Evolutionary conservation across 2,888 invertebrate genomes (phyloP), one percentile per base, ranked within the genome.

Genomic region (Sicus ferrugineus): DNA sequence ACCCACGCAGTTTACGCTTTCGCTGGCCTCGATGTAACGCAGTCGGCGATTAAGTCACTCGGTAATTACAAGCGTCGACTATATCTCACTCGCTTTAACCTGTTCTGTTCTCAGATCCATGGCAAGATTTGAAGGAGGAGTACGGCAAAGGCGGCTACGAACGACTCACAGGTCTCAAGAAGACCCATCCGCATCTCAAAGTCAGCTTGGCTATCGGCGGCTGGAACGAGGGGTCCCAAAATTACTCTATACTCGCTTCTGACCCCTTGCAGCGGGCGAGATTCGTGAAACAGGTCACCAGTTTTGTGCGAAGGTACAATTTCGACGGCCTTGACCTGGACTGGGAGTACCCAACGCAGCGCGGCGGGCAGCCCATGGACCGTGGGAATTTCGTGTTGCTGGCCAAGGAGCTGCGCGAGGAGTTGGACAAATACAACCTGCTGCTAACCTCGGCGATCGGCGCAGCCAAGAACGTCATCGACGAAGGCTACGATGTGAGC

Each of bases 191-290:
- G 0, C 91, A 91, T 77, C 82, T 96, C 56, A 92, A 75, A 67
- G 89, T 92, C 4, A 89, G 91, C 2, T 82, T 96, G 14, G 95
- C 94, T 0, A 92, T 96, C 48, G 96, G 96, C 0, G 96, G 96
- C 0, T 96, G 96, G 96, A 95, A 95, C 81, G 95, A 96, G 81
- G 95, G 95, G 0, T 95, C 95, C 0, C 80, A 77, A 67, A 85
- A 85, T 74, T 85, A 85, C 62, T 85, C 85, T 1, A 78, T 77
- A 0, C 86, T 95, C 85, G 92, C 91, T 0, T 88, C 90, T 2
- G 89, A 88, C 62, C 86, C 89, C 0, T 87, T 88, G 19, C 86
- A 88, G 63, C 88, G 96, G 62, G 86, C 86, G 2, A 87, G 85
- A 61, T 95, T 96, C 77, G 89, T 94, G 0, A 85, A 88, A 46